These are phyloP conservation scores for Pelvicachromis taeniatus DNA, from an alignment of 2,113 vertebrate genomes.

Conservation along the genomic window DNA sequence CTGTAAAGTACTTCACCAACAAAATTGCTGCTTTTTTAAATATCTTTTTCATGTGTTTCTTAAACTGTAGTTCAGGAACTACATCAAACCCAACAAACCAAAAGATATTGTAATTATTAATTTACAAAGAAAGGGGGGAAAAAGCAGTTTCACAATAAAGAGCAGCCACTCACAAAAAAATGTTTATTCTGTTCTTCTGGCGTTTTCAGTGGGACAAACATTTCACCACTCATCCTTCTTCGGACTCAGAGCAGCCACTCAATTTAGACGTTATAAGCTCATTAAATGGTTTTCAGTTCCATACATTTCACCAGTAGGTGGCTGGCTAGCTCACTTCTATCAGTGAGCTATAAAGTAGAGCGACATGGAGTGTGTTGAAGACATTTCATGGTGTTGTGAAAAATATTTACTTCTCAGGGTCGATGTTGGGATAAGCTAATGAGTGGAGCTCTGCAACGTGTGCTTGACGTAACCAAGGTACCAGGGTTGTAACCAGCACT, in stretches of 20 bases:
- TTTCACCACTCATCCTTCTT: not conserved
- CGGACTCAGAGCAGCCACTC: too few relatives aligned
- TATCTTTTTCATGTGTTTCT: not conserved
- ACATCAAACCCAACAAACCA: not conserved
- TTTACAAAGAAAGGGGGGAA: not conserved
- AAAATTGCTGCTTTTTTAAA: not conserved
- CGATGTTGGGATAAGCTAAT: not conserved
- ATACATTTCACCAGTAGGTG: too few relatives aligned
- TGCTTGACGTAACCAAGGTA: not conserved
- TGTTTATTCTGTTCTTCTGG: not conserved
- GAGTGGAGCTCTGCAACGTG: not conserved
- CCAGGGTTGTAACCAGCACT: not conserved
- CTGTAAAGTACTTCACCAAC: not conserved
- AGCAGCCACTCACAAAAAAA: not conserved
- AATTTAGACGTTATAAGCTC: too few relatives aligned
- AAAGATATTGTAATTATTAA: not conserved
- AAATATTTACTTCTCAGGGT: not conserved
- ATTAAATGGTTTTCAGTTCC: too few relatives aligned
- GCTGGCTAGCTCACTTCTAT: not conserved
- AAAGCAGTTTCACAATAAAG: not conserved
- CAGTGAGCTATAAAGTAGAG: not conserved
- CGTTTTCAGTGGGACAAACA: not conserved
- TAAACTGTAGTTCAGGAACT: not conserved
- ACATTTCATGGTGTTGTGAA: not conserved
- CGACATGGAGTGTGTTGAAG: not conserved